These are phyloP conservation scores for Malaclemys terrapin DNA, from an alignment of 2,113 vertebrate species.

Conservation along the genomic window DNA sequence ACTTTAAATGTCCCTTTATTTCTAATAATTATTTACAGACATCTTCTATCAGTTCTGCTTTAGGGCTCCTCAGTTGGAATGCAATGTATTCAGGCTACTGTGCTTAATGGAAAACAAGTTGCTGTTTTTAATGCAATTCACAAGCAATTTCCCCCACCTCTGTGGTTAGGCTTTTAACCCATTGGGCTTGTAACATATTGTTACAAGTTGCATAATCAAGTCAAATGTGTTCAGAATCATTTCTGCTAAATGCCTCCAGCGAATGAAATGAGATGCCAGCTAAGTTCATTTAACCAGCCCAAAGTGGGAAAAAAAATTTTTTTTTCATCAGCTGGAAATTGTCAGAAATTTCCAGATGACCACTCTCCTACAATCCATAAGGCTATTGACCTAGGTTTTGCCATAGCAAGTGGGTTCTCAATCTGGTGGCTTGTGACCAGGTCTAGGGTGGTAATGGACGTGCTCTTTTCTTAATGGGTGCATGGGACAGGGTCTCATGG, in stretches of 20 bases:
- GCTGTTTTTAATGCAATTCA: not conserved
- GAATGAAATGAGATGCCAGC: conserved; percentile 5
- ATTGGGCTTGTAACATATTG: conserved; percentile 17
- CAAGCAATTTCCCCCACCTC: not conserved
- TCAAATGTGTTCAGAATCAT: conserved; percentile 41
- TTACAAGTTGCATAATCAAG: not conserved
- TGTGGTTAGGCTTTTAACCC: conserved; percentile 23
- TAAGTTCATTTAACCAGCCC: not conserved
- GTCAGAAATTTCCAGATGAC: not conserved
- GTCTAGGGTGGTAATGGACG: not conserved
- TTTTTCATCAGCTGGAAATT: not conserved
- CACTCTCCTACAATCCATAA: not conserved
- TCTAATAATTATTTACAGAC: conserved; percentile 42
- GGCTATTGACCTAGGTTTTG: not conserved
- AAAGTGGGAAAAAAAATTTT: not conserved
- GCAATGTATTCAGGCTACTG: not conserved
- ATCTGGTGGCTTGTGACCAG: not conserved
- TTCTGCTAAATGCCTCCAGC: conserved; percentile 35
- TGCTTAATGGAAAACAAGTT: conserved; percentile 7
- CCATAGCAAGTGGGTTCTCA: not conserved
- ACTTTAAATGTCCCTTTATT: conserved; percentile 28
- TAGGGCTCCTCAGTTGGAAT: not conserved
- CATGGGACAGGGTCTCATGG: not conserved
- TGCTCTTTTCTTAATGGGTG: not conserved
- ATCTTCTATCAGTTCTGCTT: not conserved